phyloP scores from a whole-genome alignment of 2,888 invertebrate species.

The Stegophylla sp. region DNA sequence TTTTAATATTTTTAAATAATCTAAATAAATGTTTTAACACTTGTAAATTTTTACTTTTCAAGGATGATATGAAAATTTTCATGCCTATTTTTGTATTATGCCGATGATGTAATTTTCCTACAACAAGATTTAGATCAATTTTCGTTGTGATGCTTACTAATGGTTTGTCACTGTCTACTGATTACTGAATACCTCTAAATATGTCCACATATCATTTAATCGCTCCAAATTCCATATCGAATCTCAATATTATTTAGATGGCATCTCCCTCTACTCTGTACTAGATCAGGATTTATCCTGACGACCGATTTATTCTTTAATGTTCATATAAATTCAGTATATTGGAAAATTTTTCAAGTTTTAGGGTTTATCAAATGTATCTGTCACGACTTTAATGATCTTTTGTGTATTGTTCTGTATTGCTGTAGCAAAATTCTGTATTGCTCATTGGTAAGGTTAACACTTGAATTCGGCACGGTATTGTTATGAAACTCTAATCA shows the following conservation, averaged over 20 bases:
- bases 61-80: not conserved
- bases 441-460: not conserved
- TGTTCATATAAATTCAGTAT: not conserved
- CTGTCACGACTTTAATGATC: not conserved
- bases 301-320: not conserved
- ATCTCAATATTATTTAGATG: no score
- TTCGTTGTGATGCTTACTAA: no score
- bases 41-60: not conserved
- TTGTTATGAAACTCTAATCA: not conserved
- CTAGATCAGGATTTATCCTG: no score
- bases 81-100: not conserved
- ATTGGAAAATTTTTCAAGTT: not conserved
- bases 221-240: no score
- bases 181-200: no score
- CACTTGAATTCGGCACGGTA: conserved; percentile 1
- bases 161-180: no score
- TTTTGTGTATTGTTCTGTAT: not conserved
- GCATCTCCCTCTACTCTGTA: no score
- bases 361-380: not conserved
- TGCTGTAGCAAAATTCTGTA: no score
- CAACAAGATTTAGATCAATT: no score
- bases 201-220: no score
- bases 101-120: not conserved
- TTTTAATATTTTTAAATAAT: not conserved
- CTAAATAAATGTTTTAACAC: not conserved